Base-by-base conservation (phyloP, 2,113 vertebrate genomes). In the Hipposideros armiger region DNA sequence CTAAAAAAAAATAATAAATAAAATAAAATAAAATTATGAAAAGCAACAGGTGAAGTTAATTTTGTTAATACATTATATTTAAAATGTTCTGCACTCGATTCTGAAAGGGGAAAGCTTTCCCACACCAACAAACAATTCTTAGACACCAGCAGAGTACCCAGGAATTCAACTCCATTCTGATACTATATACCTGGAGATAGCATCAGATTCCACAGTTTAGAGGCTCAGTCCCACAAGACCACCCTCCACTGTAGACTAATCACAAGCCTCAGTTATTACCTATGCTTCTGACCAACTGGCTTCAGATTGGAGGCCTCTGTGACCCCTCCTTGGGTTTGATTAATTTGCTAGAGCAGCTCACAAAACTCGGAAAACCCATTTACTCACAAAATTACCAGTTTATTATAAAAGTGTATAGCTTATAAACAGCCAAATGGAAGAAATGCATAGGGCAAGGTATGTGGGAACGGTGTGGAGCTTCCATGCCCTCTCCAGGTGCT, bases 11-110 rank as follows among this genome's bases (percentile, higher is more conserved):
- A 36, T 36, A 36, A 36, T 36, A 36, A 36, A 36, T 36, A 36
- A 36, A 36, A 36, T 36, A 36, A 36, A 36, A 36, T 32, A 66
- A 93, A 96, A 96, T 76, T 89, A 50, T 76, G 54, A 93, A 81
- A 96, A 83, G 40, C 19, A 80, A 89, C 30, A 72, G 24, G 45
- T 47, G 22, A 86, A 76, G 78, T 90, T 93, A 87, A 66, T 90
- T 83, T 95, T 24, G 50, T 67, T 56, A 78, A 64, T 74, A 74
- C 56, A 16, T 36, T 40, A 67, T 50, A 64, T 62, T 64, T 81
- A 64, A 88, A 82, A 54, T 64, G 47, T 64, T 82, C 45, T 64
- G 11, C 28, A 66, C 67, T 28, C 36, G 45, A 7, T 36, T 81
- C 76, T 81, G 36, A 28, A 54, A 28, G 14, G 14, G 40, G 28